These are phyloP conservation scores for Cerceris ruficornis DNA, from an alignment of 2,888 invertebrate species.

Conservation along the genomic window DNA sequence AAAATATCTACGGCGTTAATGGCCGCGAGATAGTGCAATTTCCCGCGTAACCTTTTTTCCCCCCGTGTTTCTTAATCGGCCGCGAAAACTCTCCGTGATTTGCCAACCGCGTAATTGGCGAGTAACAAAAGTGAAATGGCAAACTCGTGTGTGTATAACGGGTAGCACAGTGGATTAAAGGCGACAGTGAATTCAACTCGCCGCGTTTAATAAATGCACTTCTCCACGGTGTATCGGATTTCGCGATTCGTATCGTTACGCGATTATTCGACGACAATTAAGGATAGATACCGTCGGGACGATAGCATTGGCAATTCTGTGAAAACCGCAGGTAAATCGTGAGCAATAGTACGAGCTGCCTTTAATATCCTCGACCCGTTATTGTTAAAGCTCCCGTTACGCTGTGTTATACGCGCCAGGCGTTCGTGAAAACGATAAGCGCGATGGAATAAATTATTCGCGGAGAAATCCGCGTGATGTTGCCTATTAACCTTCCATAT, in stretches of 20 bases:
- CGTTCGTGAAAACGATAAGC: conserved; percentile 15
- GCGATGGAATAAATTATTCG: conserved; percentile 30
- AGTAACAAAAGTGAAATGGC: conserved; percentile 7
- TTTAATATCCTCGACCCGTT: conserved; percentile 18
- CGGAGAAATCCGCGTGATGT: conserved; percentile 1
- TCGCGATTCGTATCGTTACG: neutral
- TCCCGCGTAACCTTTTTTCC: conserved; percentile 21
- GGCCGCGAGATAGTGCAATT: conserved; percentile 41
- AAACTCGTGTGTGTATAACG: neutral
- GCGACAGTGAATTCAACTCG: conserved; percentile 12
- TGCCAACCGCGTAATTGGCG: conserved; percentile 14
- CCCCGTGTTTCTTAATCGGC: conserved; percentile 15
- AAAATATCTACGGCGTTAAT: conserved; percentile 59
- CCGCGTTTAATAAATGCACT: conserved; percentile 16
- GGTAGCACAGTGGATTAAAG: no score
- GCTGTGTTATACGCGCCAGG: neutral
- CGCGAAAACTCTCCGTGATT: conserved; percentile 1
- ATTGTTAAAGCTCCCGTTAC: conserved; percentile 31
- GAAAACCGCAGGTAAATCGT: conserved; percentile 27
- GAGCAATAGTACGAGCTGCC: conserved; percentile 12
- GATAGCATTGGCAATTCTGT: conserved; percentile 10
- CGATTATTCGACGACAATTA: conserved; percentile 21
- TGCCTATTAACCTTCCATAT: neutral
- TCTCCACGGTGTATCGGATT: neutral
- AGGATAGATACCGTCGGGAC: conserved; percentile 21